A percentile compares a stretch with the other conserved stretches of the same genome.
Evolutionary conservation across 2,113 vertebrate genomes (phyloP).

Genomic region (Mirounga angustirostris): DNA sequence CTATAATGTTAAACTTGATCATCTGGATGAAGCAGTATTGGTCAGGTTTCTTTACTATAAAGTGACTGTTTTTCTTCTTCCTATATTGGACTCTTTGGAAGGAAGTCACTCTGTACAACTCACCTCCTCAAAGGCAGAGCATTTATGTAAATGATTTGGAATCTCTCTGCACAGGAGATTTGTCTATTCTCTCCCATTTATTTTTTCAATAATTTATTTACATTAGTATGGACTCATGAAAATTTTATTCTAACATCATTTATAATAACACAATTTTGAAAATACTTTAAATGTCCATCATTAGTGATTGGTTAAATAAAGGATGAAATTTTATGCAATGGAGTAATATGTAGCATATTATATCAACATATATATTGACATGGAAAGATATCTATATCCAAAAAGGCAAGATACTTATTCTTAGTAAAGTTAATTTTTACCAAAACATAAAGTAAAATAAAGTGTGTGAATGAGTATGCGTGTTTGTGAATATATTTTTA

Average conservation of each 20-base stretch:
- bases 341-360: not conserved
- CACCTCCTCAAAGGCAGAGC: not conserved
- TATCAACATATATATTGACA: not conserved
- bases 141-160: not conserved
- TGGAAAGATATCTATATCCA: not conserved
- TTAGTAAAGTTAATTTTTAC: not conserved
- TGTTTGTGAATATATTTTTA: not conserved
- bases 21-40: not conserved
- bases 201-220: not conserved
- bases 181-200: not conserved
- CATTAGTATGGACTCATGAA: not conserved
- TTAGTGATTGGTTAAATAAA: not conserved
- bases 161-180: not conserved
- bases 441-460: not conserved
- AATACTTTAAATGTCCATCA: not conserved
- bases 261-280: not conserved
- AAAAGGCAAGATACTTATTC: not conserved
- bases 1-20: not conserved
- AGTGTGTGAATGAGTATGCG: not conserved
- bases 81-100: not conserved
- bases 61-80: not conserved
- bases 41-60: not conserved
- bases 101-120: not conserved
- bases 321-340: not conserved
- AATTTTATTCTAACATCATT: conserved; percentile 19